A percentile compares a stretch with the other conserved stretches of the same genome.
These are phyloP conservation scores for Chymomyza amoena DNA, from an alignment of 2,888 invertebrate species.

Conservation along the genomic window DNA sequence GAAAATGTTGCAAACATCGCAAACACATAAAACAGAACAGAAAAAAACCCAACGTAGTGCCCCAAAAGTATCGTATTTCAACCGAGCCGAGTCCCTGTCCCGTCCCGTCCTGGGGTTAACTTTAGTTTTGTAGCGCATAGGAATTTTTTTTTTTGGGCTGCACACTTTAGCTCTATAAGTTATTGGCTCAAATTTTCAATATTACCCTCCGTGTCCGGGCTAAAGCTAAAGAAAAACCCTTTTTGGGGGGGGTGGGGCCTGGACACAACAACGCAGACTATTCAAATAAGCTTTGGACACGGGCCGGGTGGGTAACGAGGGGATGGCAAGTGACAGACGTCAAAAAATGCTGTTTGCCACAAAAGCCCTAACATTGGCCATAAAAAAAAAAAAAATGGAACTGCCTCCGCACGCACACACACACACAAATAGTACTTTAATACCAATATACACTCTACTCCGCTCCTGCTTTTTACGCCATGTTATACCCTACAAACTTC, in stretches of 20 bases:
- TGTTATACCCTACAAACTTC: no score
- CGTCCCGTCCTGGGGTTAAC: not conserved
- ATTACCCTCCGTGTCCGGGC: not conserved
- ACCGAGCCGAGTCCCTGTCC: no score
- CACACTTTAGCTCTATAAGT: not conserved
- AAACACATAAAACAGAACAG: not conserved
- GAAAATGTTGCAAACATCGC: constrained; percentile 51
- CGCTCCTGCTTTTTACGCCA: no score
- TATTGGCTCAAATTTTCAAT: not conserved
- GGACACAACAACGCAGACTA: constrained; percentile 26
- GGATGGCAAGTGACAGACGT: constrained; percentile 47
- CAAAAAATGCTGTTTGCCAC: constrained; percentile 43
- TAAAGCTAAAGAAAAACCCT: no score
- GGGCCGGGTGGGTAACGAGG: constrained; percentile 13
- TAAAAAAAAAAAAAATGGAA: no score
- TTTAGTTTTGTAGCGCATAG: not conserved
- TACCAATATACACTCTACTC: not conserved
- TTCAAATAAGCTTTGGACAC: constrained; percentile 33
- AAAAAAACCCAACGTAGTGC: not conserved
- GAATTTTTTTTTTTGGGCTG: not conserved
- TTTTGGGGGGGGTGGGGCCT: constrained; percentile 6
- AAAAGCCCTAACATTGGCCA: constrained; percentile 60
- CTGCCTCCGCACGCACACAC: constrained; percentile 37
- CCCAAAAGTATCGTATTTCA: constrained; percentile 61
- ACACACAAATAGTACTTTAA: not conserved